Evolutionary conservation across 2,797 vertebrate genomes (phyloP).

Genomic region (Poecilia gillii): DNA sequence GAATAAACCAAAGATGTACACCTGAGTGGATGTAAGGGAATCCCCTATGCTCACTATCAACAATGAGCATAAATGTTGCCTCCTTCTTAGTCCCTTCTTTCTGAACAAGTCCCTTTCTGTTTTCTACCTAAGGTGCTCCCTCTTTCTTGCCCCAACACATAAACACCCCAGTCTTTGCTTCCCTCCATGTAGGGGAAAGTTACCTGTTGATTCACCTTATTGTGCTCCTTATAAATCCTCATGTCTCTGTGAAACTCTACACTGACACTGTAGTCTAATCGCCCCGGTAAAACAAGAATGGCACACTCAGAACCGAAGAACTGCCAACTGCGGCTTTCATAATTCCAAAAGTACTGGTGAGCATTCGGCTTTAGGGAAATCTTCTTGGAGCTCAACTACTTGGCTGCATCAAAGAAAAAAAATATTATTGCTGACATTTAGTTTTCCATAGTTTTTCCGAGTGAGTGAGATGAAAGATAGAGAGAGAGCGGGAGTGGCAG

Average conservation of each 20-base stretch:
- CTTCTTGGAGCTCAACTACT: constrained; percentile 58
- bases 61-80: constrained; percentile 43
- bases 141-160: constrained; percentile 38
- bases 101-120: constrained; percentile 45
- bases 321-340: constrained; percentile 49
- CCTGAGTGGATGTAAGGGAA: constrained; percentile 45
- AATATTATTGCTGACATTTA: constrained; percentile 72
- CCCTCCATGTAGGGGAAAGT: constrained; percentile 26
- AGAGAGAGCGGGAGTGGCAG: constrained; percentile 21
- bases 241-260: constrained; percentile 37
- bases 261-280: constrained; percentile 42
- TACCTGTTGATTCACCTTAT: constrained; percentile 8
- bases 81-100: constrained; percentile 23
- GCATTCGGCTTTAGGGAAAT: constrained; percentile 72
- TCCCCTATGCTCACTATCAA: constrained; percentile 47
- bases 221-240: constrained; percentile 31
- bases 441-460: constrained; percentile 71
- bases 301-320: constrained; percentile 34
- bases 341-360: constrained; percentile 56
- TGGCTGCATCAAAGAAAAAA: constrained; percentile 63
- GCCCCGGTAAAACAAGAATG: constrained; percentile 37
- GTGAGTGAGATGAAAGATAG: constrained; percentile 42
- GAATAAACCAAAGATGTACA: constrained; percentile 54
- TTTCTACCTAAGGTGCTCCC: constrained; percentile 28
- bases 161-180: constrained; percentile 32